Conservation (phyloP, 1,140 invertebrate genomes). For the Drosophila kikkawai region DNA sequence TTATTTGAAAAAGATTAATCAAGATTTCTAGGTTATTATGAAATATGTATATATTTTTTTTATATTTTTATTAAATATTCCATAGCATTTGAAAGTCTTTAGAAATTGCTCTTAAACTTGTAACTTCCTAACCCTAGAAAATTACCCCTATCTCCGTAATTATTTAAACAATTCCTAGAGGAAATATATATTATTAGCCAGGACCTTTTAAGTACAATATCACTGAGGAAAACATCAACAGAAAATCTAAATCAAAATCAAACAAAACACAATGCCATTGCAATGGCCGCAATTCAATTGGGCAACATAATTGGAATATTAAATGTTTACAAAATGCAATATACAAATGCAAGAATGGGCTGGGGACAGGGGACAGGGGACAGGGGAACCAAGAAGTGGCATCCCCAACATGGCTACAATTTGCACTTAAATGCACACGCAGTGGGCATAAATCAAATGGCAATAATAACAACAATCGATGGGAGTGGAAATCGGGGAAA, state of each 20-base stretch:
- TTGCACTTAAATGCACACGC: constrained; percentile 79
- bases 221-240: constrained; percentile 12
- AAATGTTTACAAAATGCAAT: constrained; percentile 81
- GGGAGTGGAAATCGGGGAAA: constrained; percentile 5
- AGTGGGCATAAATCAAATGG: constrained; percentile 74
- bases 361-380: background rate
- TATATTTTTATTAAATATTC: too few species aligned
- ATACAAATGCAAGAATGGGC: constrained; percentile 57
- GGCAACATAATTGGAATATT: constrained; percentile 80
- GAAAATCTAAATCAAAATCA: constrained; percentile 17
- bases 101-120: too few species aligned
- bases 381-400: constrained; percentile 3
- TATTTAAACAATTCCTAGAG: constrained; percentile 6
- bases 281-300: constrained; percentile 69
- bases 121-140: background rate
- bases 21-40: too few species aligned
- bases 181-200: background rate
- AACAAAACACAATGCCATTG: constrained; percentile 47
- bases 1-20: too few species aligned
- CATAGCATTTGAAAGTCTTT: too few species aligned
- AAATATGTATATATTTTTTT: too few species aligned
- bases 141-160: background rate
- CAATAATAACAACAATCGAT: constrained; percentile 49
- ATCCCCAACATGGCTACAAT: constrained; percentile 59
- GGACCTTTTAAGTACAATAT: background rate